These are phyloP conservation scores for Cololabis saira DNA, from an alignment of 2,113 vertebrate species.

Conservation along the genomic window DNA sequence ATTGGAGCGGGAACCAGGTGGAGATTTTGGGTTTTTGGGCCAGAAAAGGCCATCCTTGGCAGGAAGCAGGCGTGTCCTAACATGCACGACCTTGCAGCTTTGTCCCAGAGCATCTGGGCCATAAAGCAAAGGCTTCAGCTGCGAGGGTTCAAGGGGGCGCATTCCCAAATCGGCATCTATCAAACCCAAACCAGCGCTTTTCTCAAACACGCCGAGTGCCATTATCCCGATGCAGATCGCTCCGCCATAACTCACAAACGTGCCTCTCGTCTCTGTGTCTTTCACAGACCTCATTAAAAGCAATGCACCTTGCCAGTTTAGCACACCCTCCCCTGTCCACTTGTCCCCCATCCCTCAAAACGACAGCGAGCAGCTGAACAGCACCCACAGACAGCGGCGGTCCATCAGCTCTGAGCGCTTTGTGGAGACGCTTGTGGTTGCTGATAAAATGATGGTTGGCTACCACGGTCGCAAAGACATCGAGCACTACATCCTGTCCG, in stretches of 20 bases:
- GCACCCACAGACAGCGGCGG: slow-evolving; percentile 84
- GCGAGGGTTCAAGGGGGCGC: slow-evolving; percentile 63
- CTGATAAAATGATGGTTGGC: slow-evolving; percentile 99
- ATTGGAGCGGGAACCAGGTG: slow-evolving; percentile 65
- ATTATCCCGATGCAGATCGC: not conserved
- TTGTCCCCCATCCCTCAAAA: slow-evolving; percentile 71
- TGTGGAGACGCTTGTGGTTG: slow-evolving; percentile 96
- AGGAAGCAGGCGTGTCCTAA: slow-evolving; percentile 72
- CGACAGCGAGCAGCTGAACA: slow-evolving; percentile 52
- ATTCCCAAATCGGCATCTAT: slow-evolving; percentile 32
- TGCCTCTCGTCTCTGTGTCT: slow-evolving; percentile 49
- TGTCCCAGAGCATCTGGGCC: slow-evolving; percentile 76
- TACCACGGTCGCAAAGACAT: slow-evolving; percentile 99
- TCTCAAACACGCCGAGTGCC: slow-evolving; percentile 3
- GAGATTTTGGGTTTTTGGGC: slow-evolving; percentile 73
- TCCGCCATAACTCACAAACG: slow-evolving; percentile 22
- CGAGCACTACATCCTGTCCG: slow-evolving; percentile 97
- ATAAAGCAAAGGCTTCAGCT: slow-evolving; percentile 73
- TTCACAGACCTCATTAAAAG: slow-evolving; percentile 85
- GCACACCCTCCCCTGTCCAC: slow-evolving; percentile 63
- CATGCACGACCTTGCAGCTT: slow-evolving; percentile 69
- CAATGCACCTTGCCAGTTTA: slow-evolving; percentile 81
- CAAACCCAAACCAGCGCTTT: slow-evolving; percentile 14
- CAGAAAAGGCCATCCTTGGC: slow-evolving; percentile 65
- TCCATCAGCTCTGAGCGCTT: slow-evolving; percentile 95